These are phyloP conservation scores for Drosophila takahashii DNA, from an alignment of 1,140 invertebrate species.

Conservation along the genomic window DNA sequence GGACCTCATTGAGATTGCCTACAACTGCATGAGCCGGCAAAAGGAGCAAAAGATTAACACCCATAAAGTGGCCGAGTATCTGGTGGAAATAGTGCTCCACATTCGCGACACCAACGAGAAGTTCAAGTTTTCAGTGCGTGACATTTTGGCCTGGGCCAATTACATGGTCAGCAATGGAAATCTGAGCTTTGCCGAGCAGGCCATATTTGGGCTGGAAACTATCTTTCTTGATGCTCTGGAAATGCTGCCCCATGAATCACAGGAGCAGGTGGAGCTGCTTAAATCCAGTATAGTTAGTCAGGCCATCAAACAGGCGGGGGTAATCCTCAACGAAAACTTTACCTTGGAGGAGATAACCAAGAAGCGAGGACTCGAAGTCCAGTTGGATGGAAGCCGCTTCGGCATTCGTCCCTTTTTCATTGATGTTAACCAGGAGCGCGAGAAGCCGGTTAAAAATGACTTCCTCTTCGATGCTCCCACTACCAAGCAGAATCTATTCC, in stretches of 20 bases:
- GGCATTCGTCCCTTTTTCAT: conserved; percentile 91
- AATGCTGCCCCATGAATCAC: conserved; percentile 79
- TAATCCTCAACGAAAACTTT: conserved; percentile 56
- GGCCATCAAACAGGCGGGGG: conserved; percentile 56
- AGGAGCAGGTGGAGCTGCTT: conserved; percentile 60
- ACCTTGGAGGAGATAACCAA: conserved; percentile 34
- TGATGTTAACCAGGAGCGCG: conserved; percentile 69
- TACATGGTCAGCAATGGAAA: conserved; percentile 92
- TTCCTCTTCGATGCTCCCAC: conserved; percentile 94
- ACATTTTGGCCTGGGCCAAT: conserved; percentile 96
- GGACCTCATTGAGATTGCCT: conserved; percentile 88
- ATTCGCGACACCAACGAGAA: conserved; percentile 86
- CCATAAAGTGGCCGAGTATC: conserved; percentile 64
- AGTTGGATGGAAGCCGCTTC: conserved; percentile 84
- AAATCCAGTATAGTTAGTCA: conserved; percentile 46
- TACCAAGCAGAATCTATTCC: conserved; percentile 92
- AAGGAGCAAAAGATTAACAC: conserved; percentile 15
- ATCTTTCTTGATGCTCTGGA: conserved; percentile 97
- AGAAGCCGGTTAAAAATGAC: conserved; percentile 68
- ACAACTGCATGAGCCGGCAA: conserved; percentile 67
- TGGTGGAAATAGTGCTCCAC: conserved; percentile 77
- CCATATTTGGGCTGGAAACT: conserved; percentile 95
- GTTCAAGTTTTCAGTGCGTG: conserved; percentile 95
- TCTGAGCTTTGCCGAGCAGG: conserved; percentile 88
- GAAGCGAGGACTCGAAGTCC: conserved; percentile 61